These are phyloP conservation scores for Lamprotornis superbus DNA, from an alignment of 2,113 vertebrate genomes.

Conservation along the genomic window DNA sequence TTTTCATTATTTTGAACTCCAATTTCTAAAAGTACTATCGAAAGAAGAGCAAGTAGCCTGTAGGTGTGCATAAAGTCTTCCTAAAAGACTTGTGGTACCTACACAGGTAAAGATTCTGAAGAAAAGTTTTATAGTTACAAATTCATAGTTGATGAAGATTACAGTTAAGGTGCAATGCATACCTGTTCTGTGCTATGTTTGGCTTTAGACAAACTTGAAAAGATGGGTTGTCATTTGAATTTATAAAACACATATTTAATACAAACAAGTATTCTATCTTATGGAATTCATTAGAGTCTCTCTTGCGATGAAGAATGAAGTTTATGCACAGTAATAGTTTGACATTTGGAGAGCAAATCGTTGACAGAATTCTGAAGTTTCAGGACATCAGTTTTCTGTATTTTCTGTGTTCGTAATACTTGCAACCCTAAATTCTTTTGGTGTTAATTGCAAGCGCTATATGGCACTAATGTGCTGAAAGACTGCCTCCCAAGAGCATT, in stretches of 20 bases:
- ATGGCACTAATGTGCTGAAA: not conserved
- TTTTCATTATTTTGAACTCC: not conserved
- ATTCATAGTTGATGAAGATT: not conserved
- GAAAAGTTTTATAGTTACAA: not conserved
- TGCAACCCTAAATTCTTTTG: not conserved
- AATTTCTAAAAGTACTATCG: not conserved
- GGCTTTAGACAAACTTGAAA: not conserved
- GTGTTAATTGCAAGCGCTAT: not conserved
- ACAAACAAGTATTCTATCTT: not conserved
- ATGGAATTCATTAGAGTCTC: not conserved
- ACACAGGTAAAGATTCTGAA: not conserved
- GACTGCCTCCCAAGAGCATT: not conserved
- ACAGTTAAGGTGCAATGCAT: not conserved
- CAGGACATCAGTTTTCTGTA: not conserved
- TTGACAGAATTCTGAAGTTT: not conserved
- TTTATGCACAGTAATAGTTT: not conserved
- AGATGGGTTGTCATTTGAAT: not conserved
- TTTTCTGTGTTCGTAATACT: not conserved
- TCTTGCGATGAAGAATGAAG: not conserved
- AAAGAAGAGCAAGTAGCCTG: not conserved
- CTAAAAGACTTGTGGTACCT: not conserved
- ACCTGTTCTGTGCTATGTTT: not conserved
- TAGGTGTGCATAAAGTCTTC: not conserved
- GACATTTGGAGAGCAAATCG: not conserved
- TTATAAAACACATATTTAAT: not conserved